A percentile compares a stretch with the other conserved stretches of the same genome.
Evolutionary conservation across 2,797 vertebrate species (phyloP).

Genomic region (Calcarius lapponicus): DNA sequence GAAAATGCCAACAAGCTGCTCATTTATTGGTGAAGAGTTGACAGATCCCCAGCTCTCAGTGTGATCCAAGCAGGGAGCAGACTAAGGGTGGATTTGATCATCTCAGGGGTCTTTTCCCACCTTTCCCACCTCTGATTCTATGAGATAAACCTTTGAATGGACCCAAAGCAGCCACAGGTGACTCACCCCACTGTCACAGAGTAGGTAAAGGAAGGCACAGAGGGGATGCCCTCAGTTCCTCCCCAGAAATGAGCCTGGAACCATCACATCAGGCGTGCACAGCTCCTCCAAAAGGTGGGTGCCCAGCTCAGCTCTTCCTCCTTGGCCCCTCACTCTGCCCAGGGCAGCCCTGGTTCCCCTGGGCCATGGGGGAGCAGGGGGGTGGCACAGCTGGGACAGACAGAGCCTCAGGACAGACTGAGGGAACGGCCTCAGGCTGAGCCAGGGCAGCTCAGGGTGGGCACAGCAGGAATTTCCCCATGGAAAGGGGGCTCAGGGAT

Average conservation of each 20-base stretch:
- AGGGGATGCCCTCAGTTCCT: background rate
- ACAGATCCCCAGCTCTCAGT: background rate
- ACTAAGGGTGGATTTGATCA: background rate
- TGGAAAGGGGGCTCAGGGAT: background rate
- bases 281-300: background rate
- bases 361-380: background rate
- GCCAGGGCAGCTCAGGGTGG: background rate
- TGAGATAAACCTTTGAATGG: background rate
- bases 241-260: background rate
- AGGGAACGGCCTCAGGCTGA: background rate
- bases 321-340: background rate
- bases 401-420: background rate
- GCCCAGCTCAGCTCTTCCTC: background rate
- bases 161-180: background rate
- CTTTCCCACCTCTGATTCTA: background rate
- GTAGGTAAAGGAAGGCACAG: background rate
- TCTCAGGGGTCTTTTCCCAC: background rate
- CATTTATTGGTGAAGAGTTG: background rate
- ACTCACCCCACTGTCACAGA: background rate
- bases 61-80: background rate
- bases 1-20: background rate
- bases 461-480: background rate
- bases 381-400: background rate
- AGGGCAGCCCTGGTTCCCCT: background rate
- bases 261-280: accelerated